Evolutionary conservation across 2,888 invertebrate species (phyloP), one percentile per base, ranked within the genome.

Genomic region (Pristionchus mayeri): DNA sequence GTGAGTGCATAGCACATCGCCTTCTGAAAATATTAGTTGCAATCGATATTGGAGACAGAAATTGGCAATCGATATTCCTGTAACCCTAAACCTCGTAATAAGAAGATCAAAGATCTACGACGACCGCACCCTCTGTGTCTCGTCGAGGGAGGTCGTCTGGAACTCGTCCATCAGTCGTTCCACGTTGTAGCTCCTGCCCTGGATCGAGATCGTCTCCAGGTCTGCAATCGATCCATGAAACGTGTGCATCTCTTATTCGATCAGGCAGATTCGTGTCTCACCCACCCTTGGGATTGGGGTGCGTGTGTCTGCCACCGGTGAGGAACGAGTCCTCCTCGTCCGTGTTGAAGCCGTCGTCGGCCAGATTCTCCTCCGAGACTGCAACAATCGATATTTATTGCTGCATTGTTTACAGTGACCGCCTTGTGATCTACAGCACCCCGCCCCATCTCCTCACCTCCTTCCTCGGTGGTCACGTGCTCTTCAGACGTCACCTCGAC

Each of bases 1-100:
- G 95, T 95, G 2, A 97, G 91, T 0, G 96, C 96, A 50, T 95
- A 94, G 88, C 94, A 94, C 90, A 95, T 95, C 0, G 96, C 96
- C 54, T 93, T 71, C 83, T 71, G 60, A 21, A 79, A n/a, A n/a
- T n/a, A 63, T 44, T 44, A 44, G 44, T 44, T 13, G 13, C 13
- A 57, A 24, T 24, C 27, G 7, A 3, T n/a, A 7, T 27, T 3
- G 27, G 30, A 60, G 30, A 60, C n/a, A n/a, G n/a, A n/a, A n/a
- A n/a, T n/a, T n/a, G n/a, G n/a, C n/a, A n/a, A n/a, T n/a, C n/a
- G n/a, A n/a, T n/a, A n/a, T n/a, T n/a, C n/a, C n/a, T n/a, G n/a
- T n/a, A n/a, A n/a, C n/a, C n/a, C n/a, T n/a, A n/a, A n/a, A n/a
- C n/a, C n/a, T n/a, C n/a, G n/a, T n/a, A n/a, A n/a, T n/a, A n/a